Base-by-base conservation (phyloP, 2,888 invertebrate species). In the Campopleginae sp. region DNA sequence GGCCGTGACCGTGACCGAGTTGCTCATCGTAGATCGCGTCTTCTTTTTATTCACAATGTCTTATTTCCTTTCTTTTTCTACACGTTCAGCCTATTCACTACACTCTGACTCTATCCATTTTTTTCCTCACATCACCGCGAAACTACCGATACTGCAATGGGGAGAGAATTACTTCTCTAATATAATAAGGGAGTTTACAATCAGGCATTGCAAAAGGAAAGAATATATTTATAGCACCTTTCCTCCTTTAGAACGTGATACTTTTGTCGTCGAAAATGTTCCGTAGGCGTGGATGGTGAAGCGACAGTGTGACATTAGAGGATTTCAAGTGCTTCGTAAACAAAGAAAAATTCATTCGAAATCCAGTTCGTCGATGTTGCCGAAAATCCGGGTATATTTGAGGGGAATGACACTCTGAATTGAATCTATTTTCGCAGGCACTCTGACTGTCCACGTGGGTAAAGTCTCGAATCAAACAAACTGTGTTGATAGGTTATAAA, bases 1-100 rank as follows among this genome's bases (percentile, higher is more conserved):
- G 89, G 87, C 88, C 89, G 88, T 89, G 88, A 88, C 89, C 88
- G 88, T 89, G 89, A 89, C 89, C 90, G 89, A 89, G 87, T 88
- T 87, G 88, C 86, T 83, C 85, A 85, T 87, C 76, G 71, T 68
- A 66, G 76, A 80, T 84, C 84, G 80, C 46, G 68, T 75, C 71
- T 61, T 65, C 72, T 54, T 63, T 8, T 31, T 23, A 42, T 71
- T 72, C 61, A 51, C 46, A 54, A 51, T 27, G 65, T 42, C 38
- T 84, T 74, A 31, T 4, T 78, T 66, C 42, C 23, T 54, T 38
- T 58, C 54, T 74, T 51, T 74, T 78, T 51, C 63, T 19, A n/a
- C 48, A 8, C 66, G 48, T 19, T 23, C 31, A 27, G 23, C 27
- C 14, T 46, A 31, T 71, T 12, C 46, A 54, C 27, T 33, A 71